A percentile compares a stretch with the other conserved stretches of the same genome.
phyloP scores from a whole-genome alignment of 2,113 vertebrate genomes.

The Mola mola region DNA sequence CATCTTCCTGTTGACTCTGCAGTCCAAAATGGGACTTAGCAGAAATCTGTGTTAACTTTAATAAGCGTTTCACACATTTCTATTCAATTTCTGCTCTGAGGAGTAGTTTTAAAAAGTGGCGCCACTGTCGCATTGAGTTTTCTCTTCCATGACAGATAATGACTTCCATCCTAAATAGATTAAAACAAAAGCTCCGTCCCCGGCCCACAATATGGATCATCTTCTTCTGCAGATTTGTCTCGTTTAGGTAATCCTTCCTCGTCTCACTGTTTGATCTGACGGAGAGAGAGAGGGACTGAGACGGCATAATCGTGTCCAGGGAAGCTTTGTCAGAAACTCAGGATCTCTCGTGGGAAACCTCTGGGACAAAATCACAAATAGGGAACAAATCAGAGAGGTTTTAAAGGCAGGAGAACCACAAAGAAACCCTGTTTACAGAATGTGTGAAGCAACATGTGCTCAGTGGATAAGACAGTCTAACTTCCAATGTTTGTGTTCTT shows the following conservation, averaged over 20 bases:
- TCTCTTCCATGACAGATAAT: conserved; percentile 28
- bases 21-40: too few relatives aligned
- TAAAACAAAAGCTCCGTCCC: conserved; percentile 22
- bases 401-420: background rate
- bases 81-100: too few relatives aligned
- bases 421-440: background rate
- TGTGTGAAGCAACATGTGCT: background rate
- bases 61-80: conserved; percentile 9
- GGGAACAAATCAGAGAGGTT: background rate
- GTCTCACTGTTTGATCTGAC: background rate
- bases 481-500: background rate
- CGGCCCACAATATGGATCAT: conserved; percentile 47
- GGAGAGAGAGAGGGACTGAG: too few relatives aligned
- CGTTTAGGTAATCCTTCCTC: conserved; percentile 58
- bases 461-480: background rate
- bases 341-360: background rate
- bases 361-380: background rate
- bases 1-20: too few relatives aligned
- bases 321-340: conserved; percentile 15
- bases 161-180: conserved; percentile 14
- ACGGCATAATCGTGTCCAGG: background rate
- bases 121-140: background rate
- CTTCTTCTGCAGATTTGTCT: conserved; percentile 48
- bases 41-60: conserved; percentile 7
- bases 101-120: too few relatives aligned